These are phyloP conservation scores for Anguilla obscura DNA, from an alignment of 2,797 vertebrate genomes.

Conservation along the genomic window DNA sequence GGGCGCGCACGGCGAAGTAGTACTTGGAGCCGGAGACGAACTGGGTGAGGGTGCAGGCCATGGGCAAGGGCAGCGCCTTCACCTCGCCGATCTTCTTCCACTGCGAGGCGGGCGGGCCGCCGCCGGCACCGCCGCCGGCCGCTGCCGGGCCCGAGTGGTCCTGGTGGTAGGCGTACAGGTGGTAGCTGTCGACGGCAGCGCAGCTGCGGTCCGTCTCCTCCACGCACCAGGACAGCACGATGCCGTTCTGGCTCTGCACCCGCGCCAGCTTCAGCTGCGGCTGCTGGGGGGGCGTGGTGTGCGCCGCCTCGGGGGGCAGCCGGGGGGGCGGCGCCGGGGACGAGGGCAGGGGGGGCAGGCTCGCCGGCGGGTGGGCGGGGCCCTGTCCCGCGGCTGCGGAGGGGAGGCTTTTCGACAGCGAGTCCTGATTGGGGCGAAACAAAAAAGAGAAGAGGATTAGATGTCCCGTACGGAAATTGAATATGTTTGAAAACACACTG, in stretches of 20 bases:
- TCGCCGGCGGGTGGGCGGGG: constrained; percentile 33
- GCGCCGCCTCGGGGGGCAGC: constrained; percentile 85
- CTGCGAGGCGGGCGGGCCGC: constrained; percentile 69
- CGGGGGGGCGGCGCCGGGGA: constrained; percentile 79
- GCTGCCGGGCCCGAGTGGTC: constrained; percentile 70
- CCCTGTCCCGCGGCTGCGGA: constrained; percentile 43
- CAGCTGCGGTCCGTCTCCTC: constrained; percentile 89
- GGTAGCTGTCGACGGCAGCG: constrained; percentile 93
- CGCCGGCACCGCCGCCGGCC: constrained; percentile 73
- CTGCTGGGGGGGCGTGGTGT: constrained; percentile 88
- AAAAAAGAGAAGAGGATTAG: not conserved
- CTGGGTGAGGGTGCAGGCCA: constrained; percentile 83
- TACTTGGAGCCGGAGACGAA: constrained; percentile 83
- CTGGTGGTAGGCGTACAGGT: constrained; percentile 97
- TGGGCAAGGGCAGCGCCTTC: constrained; percentile 77
- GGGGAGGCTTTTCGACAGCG: constrained; percentile 60
- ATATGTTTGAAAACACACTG: not conserved
- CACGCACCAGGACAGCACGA: constrained; percentile 96
- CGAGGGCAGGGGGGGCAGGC: constrained; percentile 75
- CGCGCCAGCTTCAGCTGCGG: constrained; percentile 95
- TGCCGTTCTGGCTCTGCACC: constrained; percentile 94
- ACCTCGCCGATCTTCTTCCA: constrained; percentile 86
- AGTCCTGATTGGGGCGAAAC: constrained; percentile 58
- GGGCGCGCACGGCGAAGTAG: constrained; percentile 81
- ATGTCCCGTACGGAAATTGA: not conserved